Evolutionary conservation across 2,797 vertebrate species (phyloP).

Genomic region (Helostoma temminkii): DNA sequence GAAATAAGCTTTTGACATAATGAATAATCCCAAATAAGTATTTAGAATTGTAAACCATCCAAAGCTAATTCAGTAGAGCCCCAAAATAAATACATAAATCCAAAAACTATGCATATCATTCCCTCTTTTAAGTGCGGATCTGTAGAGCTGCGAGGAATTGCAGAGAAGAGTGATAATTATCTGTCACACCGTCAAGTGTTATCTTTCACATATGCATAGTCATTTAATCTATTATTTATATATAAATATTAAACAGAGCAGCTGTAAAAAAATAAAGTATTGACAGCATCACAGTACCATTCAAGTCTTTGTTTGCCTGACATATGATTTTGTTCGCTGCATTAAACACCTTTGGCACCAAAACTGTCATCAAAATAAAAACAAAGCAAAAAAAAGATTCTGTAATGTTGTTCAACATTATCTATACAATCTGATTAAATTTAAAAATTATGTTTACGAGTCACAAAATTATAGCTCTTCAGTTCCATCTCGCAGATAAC

Average conservation of each 20-base stretch:
- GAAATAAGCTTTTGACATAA: too few relatives aligned
- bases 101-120: too few relatives aligned
- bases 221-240: neutral
- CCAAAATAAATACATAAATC: too few relatives aligned
- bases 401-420: slow-evolving; percentile 1
- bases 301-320: neutral
- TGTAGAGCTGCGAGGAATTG: neutral
- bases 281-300: neutral
- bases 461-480: slow-evolving; percentile 21
- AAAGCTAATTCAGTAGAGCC: neutral
- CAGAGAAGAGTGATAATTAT: too few relatives aligned
- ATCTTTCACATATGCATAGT: neutral
- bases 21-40: too few relatives aligned
- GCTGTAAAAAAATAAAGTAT: slow-evolving; percentile 1
- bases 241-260: neutral
- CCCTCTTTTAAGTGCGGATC: too few relatives aligned
- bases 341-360: neutral
- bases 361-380: neutral
- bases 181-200: neutral
- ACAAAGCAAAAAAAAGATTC: slow-evolving; percentile 1
- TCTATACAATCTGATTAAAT: slow-evolving; percentile 27
- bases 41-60: neutral
- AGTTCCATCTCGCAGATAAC: slow-evolving; percentile 38
- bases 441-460: slow-evolving; percentile 18
- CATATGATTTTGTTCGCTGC: neutral